Base-by-base conservation (phyloP, 2,797 vertebrate species). In the Silurus aristotelis region DNA sequence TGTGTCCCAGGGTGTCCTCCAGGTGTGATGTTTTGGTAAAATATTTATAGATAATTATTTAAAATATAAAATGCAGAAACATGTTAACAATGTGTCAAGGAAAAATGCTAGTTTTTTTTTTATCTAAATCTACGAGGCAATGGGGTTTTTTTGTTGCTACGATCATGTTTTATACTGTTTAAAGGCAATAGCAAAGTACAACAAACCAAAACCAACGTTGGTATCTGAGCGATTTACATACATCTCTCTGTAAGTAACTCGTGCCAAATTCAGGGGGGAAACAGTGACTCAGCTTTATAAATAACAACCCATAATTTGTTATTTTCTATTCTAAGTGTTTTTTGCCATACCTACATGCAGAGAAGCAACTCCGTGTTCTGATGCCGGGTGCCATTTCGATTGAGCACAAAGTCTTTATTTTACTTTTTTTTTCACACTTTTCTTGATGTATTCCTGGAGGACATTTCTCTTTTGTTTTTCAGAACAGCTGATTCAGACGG, bases 401-500 rank as follows among this genome's bases (percentile, higher is more conserved):
- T 22, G 38, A 46, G 68, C 19, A 46, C 20, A 48, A 72, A 46
- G 38, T 71, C 68, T 73, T 56, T 75, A 27, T 43, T 61, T 27
- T 12, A 78, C 60, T 79, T 79, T 46, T n/a, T 38, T 19, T 38
- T 60, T 27, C 22, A 15, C 31, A 79, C 58, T 63, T 63, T 25
- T 61, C 60, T 79, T 14, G 15, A 10, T 78, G 27, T 38, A 43
- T 78, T 58, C 55, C 76, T 78, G 27, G 9, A 78, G 76, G 76
- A 78, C 56, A 61, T 77, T 38, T 58, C 55, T 31, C 67, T 83
- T 85, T 68, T 80, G 52, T n/a, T 52, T 9, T 58, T 58, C 31
- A 14, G 58, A 63, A 63, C 77, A 63, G 77, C 77, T 63, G 58
- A 61, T 31, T 79, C 77, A 79, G 77, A 43, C 31, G 6, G 27